Evolutionary conservation across 2,113 vertebrate genomes (phyloP).

Genomic region (Bettongia penicillata): DNA sequence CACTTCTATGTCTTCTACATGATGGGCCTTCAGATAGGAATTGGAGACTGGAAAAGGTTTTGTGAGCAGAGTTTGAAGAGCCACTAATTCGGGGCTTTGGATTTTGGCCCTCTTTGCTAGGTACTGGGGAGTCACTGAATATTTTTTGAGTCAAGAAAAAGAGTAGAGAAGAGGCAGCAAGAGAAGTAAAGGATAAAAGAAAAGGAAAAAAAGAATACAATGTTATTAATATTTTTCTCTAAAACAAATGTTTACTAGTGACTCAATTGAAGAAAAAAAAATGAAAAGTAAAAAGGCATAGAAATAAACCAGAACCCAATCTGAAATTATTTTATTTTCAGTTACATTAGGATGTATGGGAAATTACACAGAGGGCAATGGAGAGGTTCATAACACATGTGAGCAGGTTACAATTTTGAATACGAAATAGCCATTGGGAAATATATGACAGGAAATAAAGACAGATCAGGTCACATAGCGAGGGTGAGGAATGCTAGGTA

Average conservation of each 20-base stretch:
- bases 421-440: neutral
- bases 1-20: too few relatives aligned
- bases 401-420: neutral
- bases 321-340: neutral
- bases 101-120: neutral
- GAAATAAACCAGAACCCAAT: neutral
- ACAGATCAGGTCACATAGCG: neutral
- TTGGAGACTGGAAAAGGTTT: neutral
- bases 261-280: neutral
- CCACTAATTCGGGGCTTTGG: neutral
- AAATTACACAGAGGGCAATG: neutral
- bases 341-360: neutral
- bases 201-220: neutral
- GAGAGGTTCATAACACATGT: too few relatives aligned
- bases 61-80: neutral
- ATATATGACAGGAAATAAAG: neutral
- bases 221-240: neutral
- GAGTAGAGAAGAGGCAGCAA: neutral
- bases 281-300: neutral
- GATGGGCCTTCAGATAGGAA: neutral
- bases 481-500: neutral
- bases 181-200: neutral
- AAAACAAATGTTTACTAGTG: neutral
- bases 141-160: neutral
- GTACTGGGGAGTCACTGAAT: neutral